Evolutionary conservation across 2,888 invertebrate genomes (phyloP), one percentile per base, ranked within the genome.

Genomic region (Petrolisthes manimaculis): DNA sequence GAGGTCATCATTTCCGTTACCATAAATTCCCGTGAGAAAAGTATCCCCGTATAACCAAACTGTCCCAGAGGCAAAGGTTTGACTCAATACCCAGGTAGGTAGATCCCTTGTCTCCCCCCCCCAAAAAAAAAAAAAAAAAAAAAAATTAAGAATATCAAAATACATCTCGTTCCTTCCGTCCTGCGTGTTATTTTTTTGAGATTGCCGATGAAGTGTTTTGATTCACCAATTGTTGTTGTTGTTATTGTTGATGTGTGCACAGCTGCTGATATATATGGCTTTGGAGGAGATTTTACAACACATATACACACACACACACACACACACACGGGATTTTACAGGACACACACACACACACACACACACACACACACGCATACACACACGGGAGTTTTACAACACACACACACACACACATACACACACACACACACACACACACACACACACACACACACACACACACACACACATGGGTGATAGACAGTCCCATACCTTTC

Each of bases 401-500:
- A 37, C 61, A 61, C 18, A 61, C 18, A 61, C 61, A 61, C 18
- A 61, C 61, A 18, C 18, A 61, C 61, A 61, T 3, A 61, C 61
- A 61, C 61, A 61, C 61, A 61, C 61, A 61, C 61, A 61, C 61
- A 61, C 61, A 3, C 61, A 61, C 61, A 61, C 61, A 61, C 61
- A 61, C 61, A 61, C 61, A 61, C 61, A 61, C 61, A 61, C 61
- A 61, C 61, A 61, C 61, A 61, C 61, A 61, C 61, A 61, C 61
- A 61, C 61, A 61, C 61, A 61, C 61, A 61, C 61, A 61, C 61
- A 2, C 61, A 61, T 0, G 9, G 61, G 18, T 61, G 18, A 61
- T 12, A 0, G 9, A 3, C 9, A 12, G 61, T 9, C 9, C 61
- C 61, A 61, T 61, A 18, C 9, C 61, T 18, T 61, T 61, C 1